These are phyloP conservation scores for Acanthaster planci DNA, from an alignment of 35 echinoderm and acorn worm species.

Conservation along the genomic window DNA sequence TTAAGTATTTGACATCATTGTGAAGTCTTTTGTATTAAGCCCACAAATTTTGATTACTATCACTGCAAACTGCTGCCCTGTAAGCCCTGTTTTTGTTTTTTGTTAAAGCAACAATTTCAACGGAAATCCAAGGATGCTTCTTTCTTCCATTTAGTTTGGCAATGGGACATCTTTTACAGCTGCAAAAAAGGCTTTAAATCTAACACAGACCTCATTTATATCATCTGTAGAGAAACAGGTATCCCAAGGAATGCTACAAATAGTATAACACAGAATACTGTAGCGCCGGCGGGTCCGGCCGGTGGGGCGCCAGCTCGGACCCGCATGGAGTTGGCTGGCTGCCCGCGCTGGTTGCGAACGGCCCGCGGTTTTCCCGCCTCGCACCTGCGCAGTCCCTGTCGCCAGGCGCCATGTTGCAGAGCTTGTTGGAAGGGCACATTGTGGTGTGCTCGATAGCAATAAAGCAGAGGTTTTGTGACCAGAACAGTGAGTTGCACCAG, in stretches of 20 bases:
- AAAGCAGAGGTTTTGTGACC: too few species aligned
- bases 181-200: neutral
- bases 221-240: neutral
- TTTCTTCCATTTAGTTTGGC: neutral
- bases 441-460: too few species aligned
- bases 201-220: neutral
- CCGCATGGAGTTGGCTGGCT: too few species aligned
- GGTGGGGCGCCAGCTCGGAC: too few species aligned
- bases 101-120: neutral
- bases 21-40: neutral
- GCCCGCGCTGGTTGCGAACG: too few species aligned
- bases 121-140: neutral
- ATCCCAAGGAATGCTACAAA: neutral
- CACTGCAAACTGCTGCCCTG: neutral
- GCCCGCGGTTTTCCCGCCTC: too few species aligned
- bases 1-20: neutral
- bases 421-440: too few species aligned
- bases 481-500: too few species aligned
- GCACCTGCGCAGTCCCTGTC: too few species aligned
- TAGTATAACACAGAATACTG: neutral
- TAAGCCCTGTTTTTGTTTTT: neutral
- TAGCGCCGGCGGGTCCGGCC: too few species aligned
- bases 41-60: neutral
- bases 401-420: too few species aligned
- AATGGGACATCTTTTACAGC: neutral